Conservation (phyloP, 2,888 invertebrate species). For the Drosophila eohydei region DNA sequence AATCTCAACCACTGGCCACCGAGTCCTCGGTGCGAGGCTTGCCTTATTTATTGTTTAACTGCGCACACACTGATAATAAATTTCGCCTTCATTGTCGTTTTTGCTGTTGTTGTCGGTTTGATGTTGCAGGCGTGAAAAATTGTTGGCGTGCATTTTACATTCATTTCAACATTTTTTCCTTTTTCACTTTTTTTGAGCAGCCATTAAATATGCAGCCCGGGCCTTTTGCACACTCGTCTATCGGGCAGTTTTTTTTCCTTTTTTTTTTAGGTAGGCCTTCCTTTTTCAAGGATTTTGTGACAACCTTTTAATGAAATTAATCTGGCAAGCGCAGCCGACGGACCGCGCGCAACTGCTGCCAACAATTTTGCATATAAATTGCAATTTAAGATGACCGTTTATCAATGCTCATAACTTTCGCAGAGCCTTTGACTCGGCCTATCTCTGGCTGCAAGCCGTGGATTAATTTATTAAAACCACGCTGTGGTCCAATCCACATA, state of each 20-base stretch:
- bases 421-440: conserved; percentile 19
- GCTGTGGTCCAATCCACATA: background rate
- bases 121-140: conserved; percentile 62
- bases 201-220: conserved; percentile 54
- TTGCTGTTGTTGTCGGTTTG: conserved; percentile 24
- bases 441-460: conserved; percentile 17
- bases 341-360: conserved; percentile 37
- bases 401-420: conserved; percentile 57
- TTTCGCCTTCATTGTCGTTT: conserved; percentile 45
- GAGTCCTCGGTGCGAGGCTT: conserved; percentile 15
- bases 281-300: conserved; percentile 61
- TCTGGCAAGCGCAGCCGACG: conserved; percentile 32
- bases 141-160: conserved; percentile 63
- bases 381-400: conserved; percentile 64
- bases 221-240: conserved; percentile 38
- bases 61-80: conserved; percentile 67
- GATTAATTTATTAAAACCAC: conserved; percentile 50
- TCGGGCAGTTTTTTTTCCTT: conserved; percentile 20
- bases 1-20: conserved; percentile 43
- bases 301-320: conserved; percentile 74
- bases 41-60: conserved; percentile 64
- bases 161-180: conserved; percentile 30
- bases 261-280: conserved; percentile 29
- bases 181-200: conserved; percentile 22
- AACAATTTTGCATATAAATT: conserved; percentile 63